phyloP scores from a whole-genome alignment of 2,113 vertebrate genomes.

The Chaetodon auriga region DNA sequence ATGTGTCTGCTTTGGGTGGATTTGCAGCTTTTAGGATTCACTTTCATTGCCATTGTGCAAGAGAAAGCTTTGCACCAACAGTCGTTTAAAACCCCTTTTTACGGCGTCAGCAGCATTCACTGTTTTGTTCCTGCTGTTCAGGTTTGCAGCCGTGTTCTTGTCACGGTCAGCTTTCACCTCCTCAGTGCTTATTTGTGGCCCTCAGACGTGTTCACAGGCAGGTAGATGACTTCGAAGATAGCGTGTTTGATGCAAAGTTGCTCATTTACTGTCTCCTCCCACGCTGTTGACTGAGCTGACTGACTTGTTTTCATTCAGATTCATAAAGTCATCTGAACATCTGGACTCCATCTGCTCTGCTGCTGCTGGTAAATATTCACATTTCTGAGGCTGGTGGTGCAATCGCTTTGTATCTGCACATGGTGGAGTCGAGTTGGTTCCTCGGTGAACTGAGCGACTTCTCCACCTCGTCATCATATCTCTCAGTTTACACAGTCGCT shows the following conservation, averaged over 20 bases:
- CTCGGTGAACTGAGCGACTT: neutral
- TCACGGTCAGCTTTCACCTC: neutral
- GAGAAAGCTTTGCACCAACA: too few relatives aligned
- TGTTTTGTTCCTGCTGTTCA: neutral
- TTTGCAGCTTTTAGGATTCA: neutral
- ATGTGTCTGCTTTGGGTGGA: neutral
- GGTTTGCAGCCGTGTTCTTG: neutral
- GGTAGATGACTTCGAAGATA: neutral
- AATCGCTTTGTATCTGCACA: neutral
- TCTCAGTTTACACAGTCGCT: neutral
- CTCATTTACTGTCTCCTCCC: neutral
- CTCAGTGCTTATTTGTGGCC: neutral
- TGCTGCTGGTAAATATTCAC: neutral
- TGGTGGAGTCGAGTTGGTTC: neutral
- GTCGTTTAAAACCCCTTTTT: neutral
- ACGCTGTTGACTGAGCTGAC: neutral
- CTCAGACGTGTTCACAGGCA: neutral
- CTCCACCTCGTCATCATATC: neutral
- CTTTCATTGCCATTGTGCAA: neutral
- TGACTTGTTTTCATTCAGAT: neutral
- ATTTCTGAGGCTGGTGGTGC: neutral
- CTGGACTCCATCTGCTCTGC: neutral
- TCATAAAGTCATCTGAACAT: neutral
- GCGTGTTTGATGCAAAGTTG: neutral
- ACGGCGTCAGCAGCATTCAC: neutral